Conservation (phyloP, 2,113 vertebrate species). For the Lagopus muta region DNA sequence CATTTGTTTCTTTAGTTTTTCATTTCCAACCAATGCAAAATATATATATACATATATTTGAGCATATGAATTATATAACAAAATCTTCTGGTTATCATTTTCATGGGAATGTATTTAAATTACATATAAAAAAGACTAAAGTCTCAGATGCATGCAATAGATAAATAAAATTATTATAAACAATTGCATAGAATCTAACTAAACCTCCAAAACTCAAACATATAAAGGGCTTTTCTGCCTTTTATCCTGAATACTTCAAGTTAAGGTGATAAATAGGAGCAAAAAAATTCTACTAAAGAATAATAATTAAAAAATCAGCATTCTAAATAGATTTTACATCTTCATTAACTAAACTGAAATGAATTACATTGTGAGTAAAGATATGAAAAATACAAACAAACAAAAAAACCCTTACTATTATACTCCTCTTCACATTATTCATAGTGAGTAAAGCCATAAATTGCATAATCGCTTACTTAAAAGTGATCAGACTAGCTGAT, state of each 20-base stretch:
- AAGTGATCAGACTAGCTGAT: background rate
- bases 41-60: background rate
- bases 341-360: background rate
- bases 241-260: background rate
- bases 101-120: background rate
- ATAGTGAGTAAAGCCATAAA: background rate
- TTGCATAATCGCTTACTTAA: background rate
- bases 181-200: background rate
- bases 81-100: background rate
- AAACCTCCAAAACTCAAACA: background rate
- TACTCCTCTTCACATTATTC: background rate
- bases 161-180: background rate
- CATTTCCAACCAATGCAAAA: background rate
- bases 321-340: background rate
- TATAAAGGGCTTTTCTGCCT: background rate
- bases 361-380: background rate
- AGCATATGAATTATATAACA: background rate
- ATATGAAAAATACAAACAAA: background rate
- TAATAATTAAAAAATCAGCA: background rate
- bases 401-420: background rate
- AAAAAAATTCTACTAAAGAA: background rate
- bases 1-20: background rate
- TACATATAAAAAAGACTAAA: background rate
- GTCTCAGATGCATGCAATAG: accelerated
- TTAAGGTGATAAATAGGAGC: background rate